Evolutionary conservation across 2,113 vertebrate species (phyloP).

Genomic region (Isurus oxyrinchus): DNA sequence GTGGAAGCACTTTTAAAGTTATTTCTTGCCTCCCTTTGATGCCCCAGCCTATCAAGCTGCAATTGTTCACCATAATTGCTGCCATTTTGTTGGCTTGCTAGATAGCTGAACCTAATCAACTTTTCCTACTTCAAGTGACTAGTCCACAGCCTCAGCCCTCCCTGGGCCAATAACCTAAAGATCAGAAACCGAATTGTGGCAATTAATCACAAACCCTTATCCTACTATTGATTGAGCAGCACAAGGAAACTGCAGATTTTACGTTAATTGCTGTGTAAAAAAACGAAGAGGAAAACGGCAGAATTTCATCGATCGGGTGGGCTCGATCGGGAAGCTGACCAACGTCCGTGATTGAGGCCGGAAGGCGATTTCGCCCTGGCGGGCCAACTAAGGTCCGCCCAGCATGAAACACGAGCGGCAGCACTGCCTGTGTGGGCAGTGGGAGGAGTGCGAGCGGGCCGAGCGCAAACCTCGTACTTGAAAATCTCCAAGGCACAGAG

Average conservation of each 20-base stretch:
- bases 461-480: too few species aligned
- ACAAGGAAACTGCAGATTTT: background rate
- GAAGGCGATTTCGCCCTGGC: too few species aligned
- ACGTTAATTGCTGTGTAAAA: background rate
- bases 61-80: background rate
- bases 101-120: background rate
- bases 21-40: background rate
- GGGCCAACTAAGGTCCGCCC: too few species aligned
- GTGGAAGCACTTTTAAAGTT: background rate
- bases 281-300: background rate
- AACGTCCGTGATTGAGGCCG: too few species aligned
- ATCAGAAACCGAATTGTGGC: background rate
- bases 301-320: too few species aligned
- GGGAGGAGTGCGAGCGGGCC: too few species aligned
- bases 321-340: too few species aligned
- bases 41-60: background rate
- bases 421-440: too few species aligned
- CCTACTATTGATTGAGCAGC: background rate
- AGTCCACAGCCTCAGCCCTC: background rate
- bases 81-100: background rate
- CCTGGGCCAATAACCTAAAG: background rate
- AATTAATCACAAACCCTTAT: background rate
- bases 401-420: too few species aligned
- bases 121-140: background rate
- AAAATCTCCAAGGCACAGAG: too few species aligned